Conservation (phyloP, 2,888 invertebrate species). For the Athripsodes cinereus region DNA sequence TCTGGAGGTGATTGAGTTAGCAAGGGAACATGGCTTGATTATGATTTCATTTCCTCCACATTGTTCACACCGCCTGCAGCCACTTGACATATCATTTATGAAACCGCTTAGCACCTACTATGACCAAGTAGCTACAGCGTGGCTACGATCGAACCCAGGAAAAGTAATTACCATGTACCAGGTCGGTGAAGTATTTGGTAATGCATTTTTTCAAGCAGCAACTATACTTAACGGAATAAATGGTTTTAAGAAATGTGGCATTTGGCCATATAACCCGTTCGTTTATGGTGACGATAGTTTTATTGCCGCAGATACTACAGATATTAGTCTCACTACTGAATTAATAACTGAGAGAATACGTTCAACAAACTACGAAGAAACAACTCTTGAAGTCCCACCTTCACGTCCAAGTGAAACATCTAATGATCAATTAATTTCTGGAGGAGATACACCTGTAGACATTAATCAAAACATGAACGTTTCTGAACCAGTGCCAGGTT, state of each 20-base stretch:
- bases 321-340: not conserved
- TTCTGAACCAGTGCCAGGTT: not conserved
- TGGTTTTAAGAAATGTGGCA: constrained; percentile 4
- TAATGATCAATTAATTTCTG: not conserved
- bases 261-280: not conserved
- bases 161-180: not conserved
- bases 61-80: no score
- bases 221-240: constrained; percentile 2
- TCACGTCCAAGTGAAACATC: not conserved
- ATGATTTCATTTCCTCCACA: constrained; percentile 5
- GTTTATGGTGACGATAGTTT: not conserved
- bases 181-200: not conserved
- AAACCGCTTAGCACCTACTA: constrained; percentile 3
- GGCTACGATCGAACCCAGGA: constrained; percentile 8
- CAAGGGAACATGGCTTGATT: constrained; percentile 5
- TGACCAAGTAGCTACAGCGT: not conserved
- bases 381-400: not conserved
- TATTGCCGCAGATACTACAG: not conserved
- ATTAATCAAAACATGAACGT: not conserved
- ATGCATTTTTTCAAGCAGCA: constrained; percentile 1
- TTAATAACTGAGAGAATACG: not conserved
- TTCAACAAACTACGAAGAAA: not conserved
- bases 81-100: constrained; percentile 7
- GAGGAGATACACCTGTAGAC: not conserved
- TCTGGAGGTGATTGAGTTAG: not conserved